Conservation (phyloP, 2,888 invertebrate species). For the Argyresthia albistria region DNA sequence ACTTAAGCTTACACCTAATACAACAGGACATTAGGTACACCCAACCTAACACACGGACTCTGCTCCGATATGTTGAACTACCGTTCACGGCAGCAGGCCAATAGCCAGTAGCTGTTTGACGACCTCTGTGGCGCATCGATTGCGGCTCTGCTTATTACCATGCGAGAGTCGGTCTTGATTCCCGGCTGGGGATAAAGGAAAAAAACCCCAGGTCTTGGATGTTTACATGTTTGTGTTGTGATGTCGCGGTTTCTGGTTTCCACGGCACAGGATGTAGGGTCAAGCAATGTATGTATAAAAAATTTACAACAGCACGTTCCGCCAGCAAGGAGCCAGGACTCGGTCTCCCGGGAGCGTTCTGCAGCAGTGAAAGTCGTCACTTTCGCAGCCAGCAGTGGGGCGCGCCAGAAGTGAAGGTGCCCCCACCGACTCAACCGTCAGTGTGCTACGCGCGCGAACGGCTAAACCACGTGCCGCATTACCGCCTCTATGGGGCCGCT, state of each 20-base stretch:
- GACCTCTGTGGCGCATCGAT: no score
- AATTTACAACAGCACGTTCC: neutral
- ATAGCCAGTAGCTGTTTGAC: no score
- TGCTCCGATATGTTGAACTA: no score
- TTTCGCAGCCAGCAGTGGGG: conserved; percentile 38
- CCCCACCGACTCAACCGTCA: conserved; percentile 1
- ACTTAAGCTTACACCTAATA: no score
- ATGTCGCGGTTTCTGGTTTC: no score
- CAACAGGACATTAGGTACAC: no score
- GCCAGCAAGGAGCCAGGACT: neutral
- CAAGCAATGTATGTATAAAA: neutral
- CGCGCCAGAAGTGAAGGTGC: conserved; percentile 60
- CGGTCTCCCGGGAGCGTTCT: conserved; percentile 5
- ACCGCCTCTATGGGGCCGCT: conserved; percentile 24
- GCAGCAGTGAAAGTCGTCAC: conserved; percentile 51
- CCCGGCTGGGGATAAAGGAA: no score
- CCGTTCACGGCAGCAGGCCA: no score
- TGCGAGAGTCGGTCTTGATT: no score
- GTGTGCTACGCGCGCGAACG: conserved; percentile 4
- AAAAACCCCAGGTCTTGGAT: no score
- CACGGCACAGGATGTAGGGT: neutral
- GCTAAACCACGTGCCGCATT: neutral
- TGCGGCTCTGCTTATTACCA: no score
- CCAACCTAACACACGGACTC: no score
- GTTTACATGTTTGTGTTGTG: neutral